Evolutionary conservation across 2,113 vertebrate genomes (phyloP), one percentile per base, ranked within the genome.

Genomic region (Arizona elegans): DNA sequence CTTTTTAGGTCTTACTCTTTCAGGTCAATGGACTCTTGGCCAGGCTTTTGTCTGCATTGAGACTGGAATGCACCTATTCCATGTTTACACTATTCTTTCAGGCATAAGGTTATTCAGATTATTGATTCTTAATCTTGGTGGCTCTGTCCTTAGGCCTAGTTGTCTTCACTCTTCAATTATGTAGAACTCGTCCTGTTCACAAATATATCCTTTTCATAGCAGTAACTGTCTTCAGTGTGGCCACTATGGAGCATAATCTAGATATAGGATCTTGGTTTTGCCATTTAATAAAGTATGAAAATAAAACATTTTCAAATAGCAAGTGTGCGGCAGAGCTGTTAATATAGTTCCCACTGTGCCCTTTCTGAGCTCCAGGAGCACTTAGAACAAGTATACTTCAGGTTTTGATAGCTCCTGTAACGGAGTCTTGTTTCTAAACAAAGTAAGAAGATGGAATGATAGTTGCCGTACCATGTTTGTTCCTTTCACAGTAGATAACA

Each of bases 251-350:
- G 52, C 86, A 75, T n/a, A 90, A 85, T 91, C 75, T 47, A 50
- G 89, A 43, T 93, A 1, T 0, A 87, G 5, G 94, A 1, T 86
- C 65, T 54, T 6, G 38, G 13, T 96, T 56, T 12, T 59, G 26
- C 8, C 4, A 3, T 88, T 89, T 90, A 93, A 65, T n/a, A 58
- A 85, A 92, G 9, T 90, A 87, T 19, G 58, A 53, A n/a, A 29
- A 52, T 58, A 87, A 90, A 86, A 33, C 58, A 87, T 53, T 81
- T 81, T 86, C 88, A 43, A 15, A 23, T 8, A 58, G 56, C 13
- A 89, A 92, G 17, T 53, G 47, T 86, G 5, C 50, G 47, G 62
- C 33, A 65, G 23, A 85, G 17, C 62, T 56, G 87, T 81, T 91
- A 70, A n/a, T 87, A 53, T 85, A 53, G 87, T 89, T 91, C 52